Percentiles rank a stretch among this genome's conserved stretches.
Evolutionary conservation across 2,888 invertebrate genomes (phyloP).

Genomic region (Mythimna lalbum): DNA sequence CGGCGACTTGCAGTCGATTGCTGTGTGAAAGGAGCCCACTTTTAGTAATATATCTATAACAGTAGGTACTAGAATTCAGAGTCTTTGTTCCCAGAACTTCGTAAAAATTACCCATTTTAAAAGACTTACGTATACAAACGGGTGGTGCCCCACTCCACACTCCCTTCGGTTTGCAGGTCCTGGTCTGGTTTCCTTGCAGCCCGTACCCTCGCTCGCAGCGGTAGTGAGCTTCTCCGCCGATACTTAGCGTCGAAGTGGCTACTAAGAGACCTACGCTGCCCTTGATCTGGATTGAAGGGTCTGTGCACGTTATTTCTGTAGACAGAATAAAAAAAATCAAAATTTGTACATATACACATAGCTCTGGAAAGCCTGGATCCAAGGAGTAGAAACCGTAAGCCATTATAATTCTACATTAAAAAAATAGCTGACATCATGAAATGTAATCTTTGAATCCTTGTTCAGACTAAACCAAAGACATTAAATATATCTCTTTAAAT

Average conservation of each 20-base stretch:
- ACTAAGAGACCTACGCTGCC: conserved; percentile 90
- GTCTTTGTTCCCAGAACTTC: not conserved
- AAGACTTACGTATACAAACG: conserved; percentile 94
- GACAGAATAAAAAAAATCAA: conserved; percentile 26
- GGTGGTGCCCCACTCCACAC: conserved; percentile 95
- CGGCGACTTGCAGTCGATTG: conserved; percentile 96
- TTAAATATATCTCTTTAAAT: no score
- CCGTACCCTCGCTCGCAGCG: conserved; percentile 95
- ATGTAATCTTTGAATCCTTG: not conserved
- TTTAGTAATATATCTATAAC: no score
- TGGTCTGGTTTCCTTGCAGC: conserved; percentile 94
- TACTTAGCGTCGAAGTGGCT: conserved; percentile 92
- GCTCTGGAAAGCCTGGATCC: no score
- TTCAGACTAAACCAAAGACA: not conserved
- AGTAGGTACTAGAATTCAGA: no score
- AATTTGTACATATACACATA: not conserved
- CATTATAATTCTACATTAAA: no score
- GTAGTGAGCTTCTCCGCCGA: conserved; percentile 95
- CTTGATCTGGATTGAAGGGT: conserved; percentile 91
- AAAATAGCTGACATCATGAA: not conserved
- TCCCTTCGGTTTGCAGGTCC: conserved; percentile 94
- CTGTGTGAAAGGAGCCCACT: conserved; percentile 90
- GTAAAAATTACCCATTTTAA: not conserved
- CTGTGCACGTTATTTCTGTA: conserved; percentile 94
- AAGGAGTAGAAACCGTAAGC: no score